Evolutionary conservation across 1,140 invertebrate species (phyloP), one percentile per base, ranked within the genome.

Genomic region (Papilio polytes): DNA sequence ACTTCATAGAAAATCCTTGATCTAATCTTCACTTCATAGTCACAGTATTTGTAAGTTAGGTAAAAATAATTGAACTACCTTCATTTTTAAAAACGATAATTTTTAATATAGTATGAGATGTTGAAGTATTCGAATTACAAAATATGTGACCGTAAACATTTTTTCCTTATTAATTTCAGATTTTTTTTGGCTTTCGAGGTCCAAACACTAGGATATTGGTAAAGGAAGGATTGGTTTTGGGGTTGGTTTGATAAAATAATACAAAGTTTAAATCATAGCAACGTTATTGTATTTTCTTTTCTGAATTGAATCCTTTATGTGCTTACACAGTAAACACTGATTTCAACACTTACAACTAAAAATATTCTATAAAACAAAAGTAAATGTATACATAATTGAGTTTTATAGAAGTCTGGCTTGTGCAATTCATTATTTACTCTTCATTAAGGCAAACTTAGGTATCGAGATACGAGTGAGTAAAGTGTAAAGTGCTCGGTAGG

Each of bases 271-370:
- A 93, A 94, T 95, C 96, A 95, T 96, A 95, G 96, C 96, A 96
- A 96, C 96, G 95, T 96, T 96, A 96, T 96, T 96, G 95, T 96
- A 96, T 96, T 96, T 92, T 92, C 88, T 90, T 88, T 90, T 93
- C 95, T 92, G 93, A 94, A 95, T 94, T 95, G 94, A 95, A 95
- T 95, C 94, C 87, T 95, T 96, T 95, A 95, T 87, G 92, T 95
- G 96, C 96, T 96, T 96, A 96, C 96, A 96, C 95, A 96, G 96
- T 96, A 96, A 96, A 96, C 95, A 96, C 95, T 94, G 93, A 93
- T 91, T 94, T 96, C 95, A 96, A 96, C 96, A 96, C 95, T 96
- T 96, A 96, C 85, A 96, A 96, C 95, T 96, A 96, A 96, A 95
- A 95, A 95, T 95, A 93, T 92, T 93, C 92, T 95, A 91, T 70